Base-by-base conservation (phyloP, 2,797 vertebrate genomes). In the Steatocranus sp. region DNA sequence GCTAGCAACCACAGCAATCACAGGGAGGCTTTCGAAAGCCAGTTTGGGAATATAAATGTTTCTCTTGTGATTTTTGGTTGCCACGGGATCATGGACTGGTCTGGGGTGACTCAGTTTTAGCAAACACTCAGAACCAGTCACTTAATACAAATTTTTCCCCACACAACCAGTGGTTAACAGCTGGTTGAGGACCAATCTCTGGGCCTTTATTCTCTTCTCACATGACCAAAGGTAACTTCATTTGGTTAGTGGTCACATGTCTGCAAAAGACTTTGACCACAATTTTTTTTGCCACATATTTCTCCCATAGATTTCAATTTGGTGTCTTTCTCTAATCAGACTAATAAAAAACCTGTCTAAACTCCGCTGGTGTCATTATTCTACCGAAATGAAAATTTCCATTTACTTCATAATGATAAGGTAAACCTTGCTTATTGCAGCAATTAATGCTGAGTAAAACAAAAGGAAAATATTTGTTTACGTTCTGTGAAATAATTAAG, bases 141-240 rank as follows among this genome's bases (percentile, higher is more conserved):
- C 3, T 14, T 12, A 51, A 25, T 51, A 7, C 0, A 0, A 18
- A n/a, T 1, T n/a, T 11, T 61, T 7, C 6, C 0, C 1, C 32
- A 2, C 58, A 63, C 58, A 38, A 63, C 32, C 0, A 0, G 18
- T 2, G 58, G 18, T 7, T 63, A 36, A 20, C 18, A 0, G 7
- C 32, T 0, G 7, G 32, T 36, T 20, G 32, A 36, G 0, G 58
- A 20, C 7, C 8, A 12, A 36, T 14, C 4, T 63, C 18, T 63
- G 58, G 58, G 32, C 58, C 18, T 0, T 36, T 36, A 61, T 36
- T 36, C 32, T 34, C 58, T 36, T 63, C 32, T 36, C 32, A 36
- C 58, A 63, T 61, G 30, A 34, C 18, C 30, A 34, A 61, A 36
- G 32, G 2, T 63, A 63, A 63, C 20, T 36, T 63, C 3, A 14